Evolutionary conservation across 2,888 invertebrate species (phyloP).

Genomic region (Pristionchus maxplancki): DNA sequence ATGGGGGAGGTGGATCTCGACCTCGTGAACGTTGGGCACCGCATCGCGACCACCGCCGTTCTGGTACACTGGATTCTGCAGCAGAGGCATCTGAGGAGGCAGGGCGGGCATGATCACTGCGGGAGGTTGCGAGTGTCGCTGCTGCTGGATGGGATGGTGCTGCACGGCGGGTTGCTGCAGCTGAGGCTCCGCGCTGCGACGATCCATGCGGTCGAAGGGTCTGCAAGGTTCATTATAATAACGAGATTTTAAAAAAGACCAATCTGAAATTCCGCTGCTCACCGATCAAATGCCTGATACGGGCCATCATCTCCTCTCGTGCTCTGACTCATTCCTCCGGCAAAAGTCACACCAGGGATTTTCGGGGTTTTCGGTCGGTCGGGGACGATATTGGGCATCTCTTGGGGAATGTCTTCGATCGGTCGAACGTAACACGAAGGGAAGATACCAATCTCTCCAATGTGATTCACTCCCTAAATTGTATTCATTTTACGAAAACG

Average conservation of each 20-base stretch:
- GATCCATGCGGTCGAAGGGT: constrained; percentile 39
- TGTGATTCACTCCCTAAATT: constrained; percentile 63
- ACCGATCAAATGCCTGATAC: constrained; percentile 31
- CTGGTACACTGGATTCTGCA: constrained; percentile 14
- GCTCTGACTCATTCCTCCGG: background rate
- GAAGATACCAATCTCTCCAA: constrained; percentile 74
- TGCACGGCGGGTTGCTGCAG: background rate
- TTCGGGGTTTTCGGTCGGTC: constrained; percentile 67
- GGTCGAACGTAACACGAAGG: constrained; percentile 69
- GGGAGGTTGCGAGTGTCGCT: constrained; percentile 15
- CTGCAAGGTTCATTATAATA: background rate
- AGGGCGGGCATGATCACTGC: background rate
- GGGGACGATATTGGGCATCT: constrained; percentile 51
- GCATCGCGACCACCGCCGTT: background rate
- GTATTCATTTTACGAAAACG: background rate
- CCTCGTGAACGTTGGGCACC: background rate
- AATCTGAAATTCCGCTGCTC: background rate
- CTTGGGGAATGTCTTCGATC: constrained; percentile 37
- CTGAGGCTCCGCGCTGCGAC: constrained; percentile 11
- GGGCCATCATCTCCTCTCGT: constrained; percentile 10
- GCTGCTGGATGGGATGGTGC: background rate
- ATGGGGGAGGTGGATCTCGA: background rate
- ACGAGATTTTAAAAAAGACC: background rate
- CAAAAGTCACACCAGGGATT: constrained; percentile 51
- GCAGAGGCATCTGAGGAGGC: background rate